phyloP scores from a whole-genome alignment of 2,113 vertebrate genomes.

The Salvelinus namaycush region DNA sequence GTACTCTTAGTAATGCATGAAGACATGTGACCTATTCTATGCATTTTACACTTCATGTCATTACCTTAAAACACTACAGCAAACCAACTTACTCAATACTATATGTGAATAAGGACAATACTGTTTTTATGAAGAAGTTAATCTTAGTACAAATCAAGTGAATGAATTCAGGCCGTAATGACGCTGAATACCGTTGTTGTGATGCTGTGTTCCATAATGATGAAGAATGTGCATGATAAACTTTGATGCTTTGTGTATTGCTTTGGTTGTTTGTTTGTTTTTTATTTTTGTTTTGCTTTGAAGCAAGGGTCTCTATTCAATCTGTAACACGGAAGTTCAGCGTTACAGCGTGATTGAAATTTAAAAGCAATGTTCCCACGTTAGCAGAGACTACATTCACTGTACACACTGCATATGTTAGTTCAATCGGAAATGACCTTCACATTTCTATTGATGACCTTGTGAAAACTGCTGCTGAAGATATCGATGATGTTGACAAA shows the following conservation, averaged over 20 bases:
- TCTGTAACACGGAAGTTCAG: too few species aligned
- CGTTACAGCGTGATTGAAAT: too few species aligned
- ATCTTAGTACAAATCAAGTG: conserved; percentile 14
- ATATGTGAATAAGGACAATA: conserved; percentile 1
- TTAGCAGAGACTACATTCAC: too few species aligned
- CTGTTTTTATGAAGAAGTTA: conserved; percentile 24
- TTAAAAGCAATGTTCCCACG: too few species aligned
- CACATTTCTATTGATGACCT: not conserved
- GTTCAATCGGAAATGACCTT: too few species aligned
- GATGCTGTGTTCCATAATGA: conserved; percentile 12
- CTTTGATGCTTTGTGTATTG: conserved; percentile 4
- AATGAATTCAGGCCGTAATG: not conserved
- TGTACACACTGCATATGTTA: too few species aligned
- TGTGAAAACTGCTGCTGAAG: conserved; percentile 7
- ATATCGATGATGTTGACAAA: not conserved
- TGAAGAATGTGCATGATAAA: conserved; percentile 25
- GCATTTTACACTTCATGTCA: conserved; percentile 40
- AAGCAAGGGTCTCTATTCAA: not conserved
- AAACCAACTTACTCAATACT: not conserved
- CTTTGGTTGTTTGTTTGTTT: conserved; percentile 1
- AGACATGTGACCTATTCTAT: conserved; percentile 25
- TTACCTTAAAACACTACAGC: not conserved
- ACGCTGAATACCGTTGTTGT: conserved; percentile 10
- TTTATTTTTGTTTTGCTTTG: not conserved
- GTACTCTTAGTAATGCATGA: conserved; percentile 22